These are phyloP conservation scores for Fringilla coelebs DNA, from an alignment of 2,797 vertebrate genomes.

Conservation along the genomic window DNA sequence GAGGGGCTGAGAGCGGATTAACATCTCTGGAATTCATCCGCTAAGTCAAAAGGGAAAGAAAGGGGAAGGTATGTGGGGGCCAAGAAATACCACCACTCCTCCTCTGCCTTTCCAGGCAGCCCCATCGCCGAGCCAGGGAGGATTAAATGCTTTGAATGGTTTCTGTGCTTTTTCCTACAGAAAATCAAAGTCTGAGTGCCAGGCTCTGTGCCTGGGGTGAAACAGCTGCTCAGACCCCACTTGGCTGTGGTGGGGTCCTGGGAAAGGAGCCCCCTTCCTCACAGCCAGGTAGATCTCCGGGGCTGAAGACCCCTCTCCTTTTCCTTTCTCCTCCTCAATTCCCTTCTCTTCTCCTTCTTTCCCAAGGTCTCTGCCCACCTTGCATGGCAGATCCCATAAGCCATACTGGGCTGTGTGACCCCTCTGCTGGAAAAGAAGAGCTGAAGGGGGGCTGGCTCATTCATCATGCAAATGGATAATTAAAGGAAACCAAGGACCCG, in stretches of 20 bases:
- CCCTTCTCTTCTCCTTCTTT: neutral
- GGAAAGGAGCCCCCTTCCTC: neutral
- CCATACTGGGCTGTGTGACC: neutral
- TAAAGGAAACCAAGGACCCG: conserved; percentile 22
- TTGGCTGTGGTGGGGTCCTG: neutral
- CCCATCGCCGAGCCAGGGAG: rapidly evolving
- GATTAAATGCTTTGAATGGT: neutral
- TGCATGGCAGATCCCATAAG: neutral
- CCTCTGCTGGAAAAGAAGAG: neutral
- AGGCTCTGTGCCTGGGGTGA: neutral
- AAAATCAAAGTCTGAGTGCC: neutral
- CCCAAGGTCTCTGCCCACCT: neutral
- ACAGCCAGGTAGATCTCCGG: rapidly evolving
- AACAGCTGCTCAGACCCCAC: neutral
- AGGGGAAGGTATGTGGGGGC: conserved; percentile 25
- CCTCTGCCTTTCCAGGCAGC: conserved; percentile 19
- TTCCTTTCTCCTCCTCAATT: neutral
- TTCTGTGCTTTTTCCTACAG: neutral
- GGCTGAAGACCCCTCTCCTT: neutral
- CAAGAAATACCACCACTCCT: neutral
- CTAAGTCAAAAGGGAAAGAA: conserved; percentile 49
- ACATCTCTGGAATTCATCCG: conserved; percentile 56
- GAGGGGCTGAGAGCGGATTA: conserved; percentile 47
- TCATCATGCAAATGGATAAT: conserved; percentile 32
- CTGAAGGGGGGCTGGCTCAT: neutral